Base-by-base conservation (phyloP, 2,888 invertebrate species). In the Caenorhabditis drosophilae region DNA sequence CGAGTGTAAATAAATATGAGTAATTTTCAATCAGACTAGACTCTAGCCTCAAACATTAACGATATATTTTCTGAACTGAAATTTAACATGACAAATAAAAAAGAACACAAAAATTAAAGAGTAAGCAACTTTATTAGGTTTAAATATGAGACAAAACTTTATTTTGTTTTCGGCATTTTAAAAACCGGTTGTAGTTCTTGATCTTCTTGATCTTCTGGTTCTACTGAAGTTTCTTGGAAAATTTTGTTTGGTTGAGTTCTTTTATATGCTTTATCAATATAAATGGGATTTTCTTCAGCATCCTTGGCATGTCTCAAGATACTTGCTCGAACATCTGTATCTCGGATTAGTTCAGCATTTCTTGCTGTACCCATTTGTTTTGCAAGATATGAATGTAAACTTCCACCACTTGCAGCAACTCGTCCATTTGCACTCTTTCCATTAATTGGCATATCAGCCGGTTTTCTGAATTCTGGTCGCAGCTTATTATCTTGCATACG, bases 311-410 rank as follows among this genome's bases (percentile, higher is more conserved):
- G 83, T 20, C 77, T 67, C 40, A 83, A 70, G 54, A 83, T 83
- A 36, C 79, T 78, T 2, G 70, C 71, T 22, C 83, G 71, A 22
- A 84, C 76, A 47, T 83, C 83, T 2, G 70, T 75, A 49, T 81
- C 78, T 4, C 60, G 67, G n/a, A 80, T 53, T 61, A 82, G 78
- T 9, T 74, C 78, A 49, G 75, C 74, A 56, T 82, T 83, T 45
- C 72, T 58, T 36, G 61, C 61, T 9, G 94, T 87, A 0, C 96
- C 97, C 54, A 98, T 87, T 84, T 96, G 95, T 60, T 96, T 89
- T 45, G 96, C 95, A 9, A 97, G 93, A 84, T 92, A 96, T 1
- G 96, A 95, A 75, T 95, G 94, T 0, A 98, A 87, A 0, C 97
- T 98, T 53, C 93, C 93, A 1, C 95, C 95, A 26, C 94, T 67